These are phyloP conservation scores for Allobates femoralis DNA, from an alignment of 2,797 vertebrate genomes.

Conservation along the genomic window DNA sequence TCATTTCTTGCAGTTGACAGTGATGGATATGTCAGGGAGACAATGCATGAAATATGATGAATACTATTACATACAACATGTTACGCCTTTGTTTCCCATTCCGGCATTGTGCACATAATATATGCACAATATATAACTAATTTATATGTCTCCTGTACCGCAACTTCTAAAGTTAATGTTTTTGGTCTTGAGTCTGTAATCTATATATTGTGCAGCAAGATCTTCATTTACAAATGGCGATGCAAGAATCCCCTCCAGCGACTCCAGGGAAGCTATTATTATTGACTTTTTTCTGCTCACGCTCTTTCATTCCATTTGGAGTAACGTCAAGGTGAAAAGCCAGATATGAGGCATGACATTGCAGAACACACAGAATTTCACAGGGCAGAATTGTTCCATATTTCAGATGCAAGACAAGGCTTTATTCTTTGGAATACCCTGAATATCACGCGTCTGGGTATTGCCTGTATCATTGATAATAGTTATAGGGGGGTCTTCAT, in stretches of 20 bases:
- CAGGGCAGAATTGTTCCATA: constrained; percentile 18
- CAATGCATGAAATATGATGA: background rate
- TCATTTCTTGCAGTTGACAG: background rate
- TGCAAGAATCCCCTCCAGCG: constrained; percentile 29
- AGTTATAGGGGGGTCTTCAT: background rate
- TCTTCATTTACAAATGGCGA: constrained; percentile 36
- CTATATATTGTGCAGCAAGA: background rate
- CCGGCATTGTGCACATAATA: background rate
- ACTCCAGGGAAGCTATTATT: constrained; percentile 51
- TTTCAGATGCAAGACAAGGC: background rate
- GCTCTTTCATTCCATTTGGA: constrained; percentile 46
- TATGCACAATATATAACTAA: background rate
- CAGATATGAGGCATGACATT: constrained; percentile 44
- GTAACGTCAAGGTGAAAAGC: constrained; percentile 53
- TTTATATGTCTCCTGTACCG: background rate
- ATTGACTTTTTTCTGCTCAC: constrained; percentile 51
- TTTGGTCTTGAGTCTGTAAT: background rate
- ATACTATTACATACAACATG: background rate
- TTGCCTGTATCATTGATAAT: background rate
- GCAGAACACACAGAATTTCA: constrained; percentile 32
- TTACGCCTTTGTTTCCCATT: background rate
- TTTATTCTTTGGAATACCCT: background rate
- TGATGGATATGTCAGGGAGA: background rate
- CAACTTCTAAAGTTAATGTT: background rate
- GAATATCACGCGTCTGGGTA: background rate